Conservation (phyloP, 2,113 vertebrate species). For the Chiloscyllium plagiosum region DNA sequence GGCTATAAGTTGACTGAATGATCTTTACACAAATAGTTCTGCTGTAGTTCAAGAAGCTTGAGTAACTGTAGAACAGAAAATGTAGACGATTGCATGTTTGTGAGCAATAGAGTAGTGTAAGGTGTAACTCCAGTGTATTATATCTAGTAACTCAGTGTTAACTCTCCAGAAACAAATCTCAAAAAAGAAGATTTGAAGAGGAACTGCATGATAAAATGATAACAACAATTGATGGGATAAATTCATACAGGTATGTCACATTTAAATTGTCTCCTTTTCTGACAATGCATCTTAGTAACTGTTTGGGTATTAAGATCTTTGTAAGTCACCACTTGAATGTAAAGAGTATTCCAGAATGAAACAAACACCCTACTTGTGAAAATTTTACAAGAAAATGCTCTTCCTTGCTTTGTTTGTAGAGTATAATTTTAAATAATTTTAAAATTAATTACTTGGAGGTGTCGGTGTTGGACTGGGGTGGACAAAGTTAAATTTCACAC, state of each 20-base stretch:
- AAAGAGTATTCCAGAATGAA: not conserved
- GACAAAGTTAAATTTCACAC: too few relatives aligned
- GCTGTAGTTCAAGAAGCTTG: not conserved
- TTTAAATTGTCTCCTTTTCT: not conserved
- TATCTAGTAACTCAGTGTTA: not conserved
- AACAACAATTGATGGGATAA: conserved; percentile 87
- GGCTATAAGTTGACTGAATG: not conserved
- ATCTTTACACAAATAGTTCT: not conserved
- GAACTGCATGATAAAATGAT: conserved; percentile 88
- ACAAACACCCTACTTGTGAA: not conserved
- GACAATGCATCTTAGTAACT: not conserved
- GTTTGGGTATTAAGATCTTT: not conserved
- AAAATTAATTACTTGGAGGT: not conserved
- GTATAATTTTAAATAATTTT: not conserved
- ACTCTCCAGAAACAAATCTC: conserved; percentile 70
- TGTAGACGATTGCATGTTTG: not conserved
- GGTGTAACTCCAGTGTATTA: not conserved
- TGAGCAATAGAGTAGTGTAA: not conserved
- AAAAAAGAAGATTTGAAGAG: conserved; percentile 83
- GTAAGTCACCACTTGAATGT: not conserved
- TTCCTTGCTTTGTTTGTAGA: not conserved
- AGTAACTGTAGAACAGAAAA: not conserved
- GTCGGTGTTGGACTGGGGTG: too few relatives aligned
- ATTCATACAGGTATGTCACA: conserved; percentile 70
- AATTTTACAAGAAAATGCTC: not conserved